Evolutionary conservation across 2,113 vertebrate species (phyloP).

Genomic region (Natator depressus): DNA sequence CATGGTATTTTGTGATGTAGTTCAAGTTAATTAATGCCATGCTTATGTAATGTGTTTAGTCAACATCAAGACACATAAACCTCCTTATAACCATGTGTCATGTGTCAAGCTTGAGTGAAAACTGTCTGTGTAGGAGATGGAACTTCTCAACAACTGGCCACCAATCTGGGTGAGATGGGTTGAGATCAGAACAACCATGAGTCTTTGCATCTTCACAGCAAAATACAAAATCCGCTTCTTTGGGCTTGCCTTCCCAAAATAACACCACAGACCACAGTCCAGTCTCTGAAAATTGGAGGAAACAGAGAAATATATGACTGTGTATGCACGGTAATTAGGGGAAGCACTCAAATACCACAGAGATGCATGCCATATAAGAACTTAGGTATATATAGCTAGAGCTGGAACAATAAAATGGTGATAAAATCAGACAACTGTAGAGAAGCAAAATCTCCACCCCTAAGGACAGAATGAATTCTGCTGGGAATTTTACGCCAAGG

Average conservation of each 20-base stretch:
- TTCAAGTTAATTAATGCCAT: neutral
- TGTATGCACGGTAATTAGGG: neutral
- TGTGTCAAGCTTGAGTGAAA: neutral
- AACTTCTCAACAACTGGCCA: neutral
- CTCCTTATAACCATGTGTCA: neutral
- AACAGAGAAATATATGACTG: neutral
- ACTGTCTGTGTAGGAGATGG: neutral
- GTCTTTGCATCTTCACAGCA: neutral
- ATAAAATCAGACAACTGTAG: neutral
- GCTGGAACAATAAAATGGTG: neutral
- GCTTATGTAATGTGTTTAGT: neutral
- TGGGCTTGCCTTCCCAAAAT: neutral
- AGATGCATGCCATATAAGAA: neutral
- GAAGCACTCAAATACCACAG: neutral
- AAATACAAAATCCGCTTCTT: neutral
- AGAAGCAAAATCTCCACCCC: neutral
- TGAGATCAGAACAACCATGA: neutral
- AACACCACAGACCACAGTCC: neutral
- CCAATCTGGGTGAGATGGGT: neutral
- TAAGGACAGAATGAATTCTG: neutral
- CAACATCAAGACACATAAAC: neutral
- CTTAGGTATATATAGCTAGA: neutral
- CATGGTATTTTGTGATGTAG: neutral
- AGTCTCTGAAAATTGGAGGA: neutral
- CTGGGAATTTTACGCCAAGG: neutral